Evolutionary conservation across 2,888 invertebrate genomes (phyloP).

Genomic region (Chymomyza procnemis): DNA sequence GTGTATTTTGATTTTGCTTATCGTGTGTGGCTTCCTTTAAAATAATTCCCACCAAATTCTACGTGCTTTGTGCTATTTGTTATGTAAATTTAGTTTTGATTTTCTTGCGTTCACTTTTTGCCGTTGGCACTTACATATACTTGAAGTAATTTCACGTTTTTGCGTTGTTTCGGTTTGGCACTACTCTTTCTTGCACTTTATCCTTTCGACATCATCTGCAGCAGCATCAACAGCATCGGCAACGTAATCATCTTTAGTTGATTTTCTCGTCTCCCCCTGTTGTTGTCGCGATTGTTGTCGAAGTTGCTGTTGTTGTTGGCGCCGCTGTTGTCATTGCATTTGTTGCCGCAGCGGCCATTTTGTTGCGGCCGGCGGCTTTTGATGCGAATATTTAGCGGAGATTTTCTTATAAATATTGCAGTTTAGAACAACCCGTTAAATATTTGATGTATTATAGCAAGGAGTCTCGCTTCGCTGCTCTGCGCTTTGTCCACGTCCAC

Average conservation of each 20-base stretch:
- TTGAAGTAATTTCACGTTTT: neutral
- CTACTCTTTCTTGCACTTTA: slow-evolving; percentile 33
- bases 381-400: no score
- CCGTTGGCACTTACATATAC: slow-evolving; percentile 24
- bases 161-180: neutral
- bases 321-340: slow-evolving; percentile 40
- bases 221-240: slow-evolving; percentile 41
- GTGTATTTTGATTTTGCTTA: slow-evolving; percentile 36
- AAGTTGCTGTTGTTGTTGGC: no score
- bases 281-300: no score
- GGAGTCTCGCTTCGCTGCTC: no score
- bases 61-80: slow-evolving; percentile 28
- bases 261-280: no score
- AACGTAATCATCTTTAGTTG: neutral
- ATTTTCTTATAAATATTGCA: no score
- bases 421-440: no score
- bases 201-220: slow-evolving; percentile 32
- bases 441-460: no score
- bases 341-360: slow-evolving; percentile 54
- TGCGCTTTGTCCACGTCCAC: no score
- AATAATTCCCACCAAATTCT: neutral
- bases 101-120: slow-evolving; percentile 20
- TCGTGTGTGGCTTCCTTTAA: neutral
- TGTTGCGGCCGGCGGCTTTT: slow-evolving; percentile 6
- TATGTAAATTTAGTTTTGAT: slow-evolving; percentile 55